Evolutionary conservation across 2,797 vertebrate species (phyloP).

Genomic region (Chelon labrosus): DNA sequence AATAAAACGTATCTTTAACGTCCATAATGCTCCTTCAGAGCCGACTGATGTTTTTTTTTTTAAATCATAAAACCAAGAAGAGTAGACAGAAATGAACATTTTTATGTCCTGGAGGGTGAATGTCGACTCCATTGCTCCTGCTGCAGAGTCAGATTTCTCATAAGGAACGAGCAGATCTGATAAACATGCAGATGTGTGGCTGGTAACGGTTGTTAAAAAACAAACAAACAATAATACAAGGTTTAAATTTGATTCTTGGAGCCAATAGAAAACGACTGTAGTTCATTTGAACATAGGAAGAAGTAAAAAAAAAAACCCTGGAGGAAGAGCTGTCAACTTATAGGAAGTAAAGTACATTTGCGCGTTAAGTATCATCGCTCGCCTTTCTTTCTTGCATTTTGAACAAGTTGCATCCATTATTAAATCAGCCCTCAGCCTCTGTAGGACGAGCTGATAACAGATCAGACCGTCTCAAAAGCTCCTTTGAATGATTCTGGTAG

Average conservation of each 20-base stretch:
- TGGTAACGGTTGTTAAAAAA: conserved; percentile 29
- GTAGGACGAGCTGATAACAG: not conserved
- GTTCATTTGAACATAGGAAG: not conserved
- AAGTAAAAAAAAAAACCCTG: conserved; percentile 6
- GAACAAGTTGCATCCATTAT: conserved; percentile 5
- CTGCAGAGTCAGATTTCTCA: conserved; percentile 9
- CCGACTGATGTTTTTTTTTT: too few species aligned
- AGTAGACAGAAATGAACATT: not conserved
- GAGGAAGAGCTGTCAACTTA: conserved; percentile 25
- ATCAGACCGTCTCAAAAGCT: not conserved
- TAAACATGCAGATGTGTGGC: conserved; percentile 52
- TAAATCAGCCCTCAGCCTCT: not conserved
- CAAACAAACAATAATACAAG: conserved; percentile 24
- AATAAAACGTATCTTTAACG: not conserved
- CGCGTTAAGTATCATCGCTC: not conserved
- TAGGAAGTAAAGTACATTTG: conserved; percentile 17
- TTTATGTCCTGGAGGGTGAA: not conserved
- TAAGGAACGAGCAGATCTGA: conserved; percentile 20
- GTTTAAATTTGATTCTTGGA: conserved; percentile 35
- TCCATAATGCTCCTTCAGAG: too few species aligned
- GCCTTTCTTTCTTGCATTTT: conserved; percentile 4
- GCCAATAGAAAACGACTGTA: not conserved
- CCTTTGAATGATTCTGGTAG: conserved; percentile 6
- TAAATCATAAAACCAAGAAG: not conserved
- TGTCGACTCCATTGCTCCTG: not conserved